Evolutionary conservation across 2,797 vertebrate species (phyloP).

Genomic region (Etheostoma nigrum): DNA sequence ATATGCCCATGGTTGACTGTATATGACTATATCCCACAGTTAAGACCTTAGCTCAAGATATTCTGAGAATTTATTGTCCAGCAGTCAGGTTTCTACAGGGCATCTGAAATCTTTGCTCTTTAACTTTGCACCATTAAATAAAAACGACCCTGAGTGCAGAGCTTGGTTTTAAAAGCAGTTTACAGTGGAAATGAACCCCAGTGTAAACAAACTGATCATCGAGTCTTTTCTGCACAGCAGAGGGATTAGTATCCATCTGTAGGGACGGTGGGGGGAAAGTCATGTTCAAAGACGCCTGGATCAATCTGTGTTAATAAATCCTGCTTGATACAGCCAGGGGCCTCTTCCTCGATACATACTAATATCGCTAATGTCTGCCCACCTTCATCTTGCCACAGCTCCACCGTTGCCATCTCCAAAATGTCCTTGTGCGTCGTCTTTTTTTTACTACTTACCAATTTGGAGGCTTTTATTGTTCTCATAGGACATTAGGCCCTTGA

Average conservation of each 20-base stretch:
- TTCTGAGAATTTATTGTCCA: neutral
- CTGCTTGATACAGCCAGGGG: slow-evolving; percentile 63
- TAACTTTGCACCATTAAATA: slow-evolving; percentile 15
- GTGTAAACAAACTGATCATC: slow-evolving; percentile 56
- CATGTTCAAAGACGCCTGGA: slow-evolving; percentile 80
- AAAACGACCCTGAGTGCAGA: slow-evolving; percentile 28
- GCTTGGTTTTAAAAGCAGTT: slow-evolving; percentile 25
- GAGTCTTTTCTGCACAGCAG: slow-evolving; percentile 49
- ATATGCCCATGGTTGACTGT: neutral
- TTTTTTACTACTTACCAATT: slow-evolving; percentile 48
- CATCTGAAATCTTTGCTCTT: neutral
- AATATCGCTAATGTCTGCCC: slow-evolving; percentile 64
- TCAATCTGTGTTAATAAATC: slow-evolving; percentile 79
- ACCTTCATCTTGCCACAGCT: slow-evolving; percentile 41
- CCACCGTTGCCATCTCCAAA: slow-evolving; percentile 25
- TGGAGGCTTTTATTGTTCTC: slow-evolving; percentile 62
- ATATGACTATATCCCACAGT: neutral
- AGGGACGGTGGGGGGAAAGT: slow-evolving; percentile 64
- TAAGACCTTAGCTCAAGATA: neutral
- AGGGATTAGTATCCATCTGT: slow-evolving; percentile 75
- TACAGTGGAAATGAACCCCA: slow-evolving; percentile 57
- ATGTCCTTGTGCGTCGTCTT: slow-evolving; percentile 50
- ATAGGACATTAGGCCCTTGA: slow-evolving; percentile 45
- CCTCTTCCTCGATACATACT: slow-evolving; percentile 61
- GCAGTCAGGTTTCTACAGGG: neutral